These are phyloP conservation scores for Hepsetus odoe DNA, from an alignment of 2,113 vertebrate species.

Conservation along the genomic window DNA sequence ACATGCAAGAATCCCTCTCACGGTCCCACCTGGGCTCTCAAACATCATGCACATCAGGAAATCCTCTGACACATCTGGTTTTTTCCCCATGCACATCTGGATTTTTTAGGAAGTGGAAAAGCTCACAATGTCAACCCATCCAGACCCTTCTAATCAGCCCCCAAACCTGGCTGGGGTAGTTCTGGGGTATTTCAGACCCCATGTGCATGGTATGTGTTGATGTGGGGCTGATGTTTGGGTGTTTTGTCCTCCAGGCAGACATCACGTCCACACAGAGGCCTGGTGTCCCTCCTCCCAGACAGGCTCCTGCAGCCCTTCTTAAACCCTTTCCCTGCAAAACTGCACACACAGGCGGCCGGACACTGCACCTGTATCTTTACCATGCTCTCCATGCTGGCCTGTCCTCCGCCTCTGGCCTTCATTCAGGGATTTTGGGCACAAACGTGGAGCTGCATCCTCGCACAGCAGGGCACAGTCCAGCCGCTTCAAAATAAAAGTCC, in stretches of 20 bases:
- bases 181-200: too few species aligned
- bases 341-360: not conserved
- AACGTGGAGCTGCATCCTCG: conserved; percentile 41
- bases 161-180: too few species aligned
- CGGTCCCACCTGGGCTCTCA: too few species aligned
- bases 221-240: not conserved
- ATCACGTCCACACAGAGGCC: conserved; percentile 21
- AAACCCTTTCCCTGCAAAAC: too few species aligned
- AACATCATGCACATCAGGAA: too few species aligned
- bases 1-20: too few species aligned
- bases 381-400: conserved; percentile 44
- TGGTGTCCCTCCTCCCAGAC: not conserved
- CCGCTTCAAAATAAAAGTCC: not conserved
- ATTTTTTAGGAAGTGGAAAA: too few species aligned
- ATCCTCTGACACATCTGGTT: too few species aligned
- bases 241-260: not conserved
- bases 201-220: not conserved
- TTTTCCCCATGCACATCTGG: too few species aligned
- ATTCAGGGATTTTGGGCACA: conserved; percentile 32
- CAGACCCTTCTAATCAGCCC: too few species aligned
- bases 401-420: conserved; percentile 5
- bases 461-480: not conserved
- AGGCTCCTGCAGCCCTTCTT: not conserved
- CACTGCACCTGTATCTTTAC: conserved; percentile 21
- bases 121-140: too few species aligned